A percentile compares a stretch with the other conserved stretches of the same genome.
Conservation (phyloP, 2,888 invertebrate species). For the Aspidiotus destructor region DNA sequence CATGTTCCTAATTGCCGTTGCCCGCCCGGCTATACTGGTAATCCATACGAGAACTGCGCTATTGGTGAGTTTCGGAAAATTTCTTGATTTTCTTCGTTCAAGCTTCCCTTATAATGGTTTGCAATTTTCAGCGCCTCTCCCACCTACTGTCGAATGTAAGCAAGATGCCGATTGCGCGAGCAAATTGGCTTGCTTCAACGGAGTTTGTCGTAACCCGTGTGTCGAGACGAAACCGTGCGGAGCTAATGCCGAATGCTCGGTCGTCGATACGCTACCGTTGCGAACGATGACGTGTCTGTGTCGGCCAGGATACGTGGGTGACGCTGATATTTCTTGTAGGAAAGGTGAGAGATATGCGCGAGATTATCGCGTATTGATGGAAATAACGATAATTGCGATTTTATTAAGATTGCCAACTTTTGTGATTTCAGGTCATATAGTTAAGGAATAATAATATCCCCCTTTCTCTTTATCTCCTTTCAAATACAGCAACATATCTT, state of each 20-base stretch:
- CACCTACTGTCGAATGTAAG: constrained; percentile 55
- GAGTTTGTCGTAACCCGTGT: constrained; percentile 72
- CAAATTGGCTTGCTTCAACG: constrained; percentile 69
- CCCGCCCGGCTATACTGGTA: constrained; percentile 69
- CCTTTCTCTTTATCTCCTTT: neutral
- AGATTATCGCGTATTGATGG: neutral
- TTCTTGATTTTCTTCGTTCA: no score
- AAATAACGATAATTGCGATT: neutral
- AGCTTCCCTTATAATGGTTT: neutral
- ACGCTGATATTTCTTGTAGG: constrained; percentile 73
- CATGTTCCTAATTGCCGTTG: constrained; percentile 71
- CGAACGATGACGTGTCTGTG: constrained; percentile 83
- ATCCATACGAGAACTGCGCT: constrained; percentile 60
- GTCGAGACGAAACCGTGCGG: constrained; percentile 67
- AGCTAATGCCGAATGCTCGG: constrained; percentile 66
- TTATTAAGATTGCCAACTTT: constrained; percentile 12
- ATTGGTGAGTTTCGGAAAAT: constrained; percentile 44
- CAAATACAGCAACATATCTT: constrained; percentile 33
- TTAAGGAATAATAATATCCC: constrained; percentile 19
- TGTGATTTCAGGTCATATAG: constrained; percentile 35
- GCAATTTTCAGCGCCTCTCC: constrained; percentile 45
- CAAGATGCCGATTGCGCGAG: constrained; percentile 78
- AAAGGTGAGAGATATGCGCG: constrained; percentile 52
- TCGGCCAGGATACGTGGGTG: constrained; percentile 69
- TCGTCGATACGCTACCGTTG: constrained; percentile 74